Base-by-base conservation (phyloP, 2,888 invertebrate species). In the Oeneis ivallda region DNA sequence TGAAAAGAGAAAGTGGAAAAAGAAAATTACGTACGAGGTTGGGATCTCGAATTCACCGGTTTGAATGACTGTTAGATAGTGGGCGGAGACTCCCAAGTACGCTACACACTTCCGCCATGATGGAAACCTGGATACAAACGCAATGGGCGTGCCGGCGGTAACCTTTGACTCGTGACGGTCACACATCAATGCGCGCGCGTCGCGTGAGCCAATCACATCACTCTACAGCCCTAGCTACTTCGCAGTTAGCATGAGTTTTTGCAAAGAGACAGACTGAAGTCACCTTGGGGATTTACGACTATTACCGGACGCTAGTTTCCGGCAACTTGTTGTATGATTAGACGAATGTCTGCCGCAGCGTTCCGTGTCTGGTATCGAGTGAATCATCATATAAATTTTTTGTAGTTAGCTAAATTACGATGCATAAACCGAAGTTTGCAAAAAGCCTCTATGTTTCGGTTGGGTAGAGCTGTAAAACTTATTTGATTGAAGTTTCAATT, bases 111-210 rank as follows among this genome's bases (percentile, higher is more conserved):
- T 57, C 56, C 19, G 56, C 56, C 56, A 57, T 57, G 13, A 57
- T 41, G 43, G 13, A 19, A 57, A 19, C 13, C 8, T 11, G 17
- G 17, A 13, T 26, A 41, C 41, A 26, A 19, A 57, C 43, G 56
- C 26, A 57, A 43, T 41, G 56, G 56, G 56, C 56, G 56, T 19
- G 1, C 26, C 19, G 9, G n/a, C 15, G 8, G 15, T 52, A 56
- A 57, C 56, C 43, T 57, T 56, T 56, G 41, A 57, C 56, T 43
- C 56, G 26, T 57, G 56, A 43, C 56, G 56, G 56, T 57, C 56
- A 26, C 56, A 26, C 56, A 9, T 26, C 41, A 26, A 7, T 9
- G 41, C 54, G 34, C 54, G 54, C 54, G 17, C 34, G 11, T 54
- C 39, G 39, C 54, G 17, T 26, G 13, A 41, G 56, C 56, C 56